Percentiles rank a stretch among this genome's conserved stretches.
Evolutionary conservation across 1,140 invertebrate species (phyloP).

Genomic region (Caenorhabditis tropicalis): DNA sequence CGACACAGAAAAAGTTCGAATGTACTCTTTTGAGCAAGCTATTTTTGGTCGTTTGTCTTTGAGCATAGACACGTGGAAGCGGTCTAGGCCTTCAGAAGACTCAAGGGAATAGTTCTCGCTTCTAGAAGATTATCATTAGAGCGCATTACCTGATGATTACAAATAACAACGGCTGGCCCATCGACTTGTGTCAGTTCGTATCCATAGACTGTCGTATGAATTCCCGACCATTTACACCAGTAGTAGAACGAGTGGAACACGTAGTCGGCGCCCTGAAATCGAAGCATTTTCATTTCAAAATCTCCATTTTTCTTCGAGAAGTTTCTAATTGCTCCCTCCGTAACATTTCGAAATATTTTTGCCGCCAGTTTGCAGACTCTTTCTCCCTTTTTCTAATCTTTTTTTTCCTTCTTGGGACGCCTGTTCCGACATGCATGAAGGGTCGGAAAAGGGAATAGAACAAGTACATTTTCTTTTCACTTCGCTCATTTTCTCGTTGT

Average conservation of each 20-base stretch:
- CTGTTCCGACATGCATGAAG: constrained; percentile 36
- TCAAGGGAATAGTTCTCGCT: too few species aligned
- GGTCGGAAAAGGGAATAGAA: neutral
- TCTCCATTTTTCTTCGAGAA: neutral
- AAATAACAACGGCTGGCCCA: neutral
- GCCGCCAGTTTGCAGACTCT: neutral
- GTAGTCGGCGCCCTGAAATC: constrained; percentile 21
- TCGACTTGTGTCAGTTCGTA: neutral
- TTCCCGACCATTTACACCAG: constrained; percentile 16
- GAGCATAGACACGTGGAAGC: too few species aligned
- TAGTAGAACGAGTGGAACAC: constrained; percentile 29
- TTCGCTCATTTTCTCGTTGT: neutral
- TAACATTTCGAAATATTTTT: neutral
- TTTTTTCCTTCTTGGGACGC: neutral
- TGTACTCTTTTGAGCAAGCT: neutral
- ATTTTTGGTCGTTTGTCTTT: too few species aligned
- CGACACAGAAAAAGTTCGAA: neutral
- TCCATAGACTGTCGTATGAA: constrained; percentile 11
- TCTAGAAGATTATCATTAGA: too few species aligned
- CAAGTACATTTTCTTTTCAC: neutral
- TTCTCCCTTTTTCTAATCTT: neutral
- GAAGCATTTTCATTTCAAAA: neutral
- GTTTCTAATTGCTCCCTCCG: neutral
- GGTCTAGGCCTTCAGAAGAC: too few species aligned
- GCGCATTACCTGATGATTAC: constrained; percentile 29